Percentiles rank a stretch among this genome's conserved stretches.
Conservation (phyloP, 2,797 vertebrate genomes). For the Crenichthys baileyi region DNA sequence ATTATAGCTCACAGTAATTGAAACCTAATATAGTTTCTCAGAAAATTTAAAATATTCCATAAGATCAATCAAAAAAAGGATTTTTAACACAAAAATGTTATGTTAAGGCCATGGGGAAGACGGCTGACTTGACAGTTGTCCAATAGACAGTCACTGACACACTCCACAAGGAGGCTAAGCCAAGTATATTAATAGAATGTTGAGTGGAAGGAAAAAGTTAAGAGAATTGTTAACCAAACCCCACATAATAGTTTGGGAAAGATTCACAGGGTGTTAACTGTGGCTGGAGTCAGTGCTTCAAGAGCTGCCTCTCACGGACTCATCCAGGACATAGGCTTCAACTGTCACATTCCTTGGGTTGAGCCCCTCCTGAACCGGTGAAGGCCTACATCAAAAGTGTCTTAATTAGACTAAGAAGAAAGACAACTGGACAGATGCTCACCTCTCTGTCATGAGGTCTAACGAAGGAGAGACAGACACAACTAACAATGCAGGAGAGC, state of each 20-base stretch:
- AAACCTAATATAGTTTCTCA: not conserved
- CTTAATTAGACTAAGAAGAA: not conserved
- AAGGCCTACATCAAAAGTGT: not conserved
- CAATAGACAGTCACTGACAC: not conserved
- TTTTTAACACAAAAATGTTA: not conserved
- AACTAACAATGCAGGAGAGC: not conserved
- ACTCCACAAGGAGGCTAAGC: not conserved
- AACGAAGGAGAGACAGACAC: not conserved
- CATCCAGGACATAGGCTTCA: not conserved
- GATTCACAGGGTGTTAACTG: not conserved
- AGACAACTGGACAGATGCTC: not conserved
- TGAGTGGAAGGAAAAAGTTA: not conserved
- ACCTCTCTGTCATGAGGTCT: not conserved
- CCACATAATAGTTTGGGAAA: not conserved
- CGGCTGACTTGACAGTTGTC: not conserved
- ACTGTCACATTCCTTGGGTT: no score
- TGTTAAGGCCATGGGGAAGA: not conserved
- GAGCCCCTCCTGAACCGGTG: not conserved
- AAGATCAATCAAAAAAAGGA: no score
- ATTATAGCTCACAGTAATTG: not conserved
- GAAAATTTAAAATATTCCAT: not conserved
- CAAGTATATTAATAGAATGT: not conserved
- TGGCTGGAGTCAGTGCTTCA: not conserved
- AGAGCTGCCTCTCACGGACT: not conserved
- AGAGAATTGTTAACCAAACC: not conserved